These are phyloP conservation scores for Microctenopoma lineatum DNA, from an alignment of 2,797 vertebrate species.

Conservation along the genomic window DNA sequence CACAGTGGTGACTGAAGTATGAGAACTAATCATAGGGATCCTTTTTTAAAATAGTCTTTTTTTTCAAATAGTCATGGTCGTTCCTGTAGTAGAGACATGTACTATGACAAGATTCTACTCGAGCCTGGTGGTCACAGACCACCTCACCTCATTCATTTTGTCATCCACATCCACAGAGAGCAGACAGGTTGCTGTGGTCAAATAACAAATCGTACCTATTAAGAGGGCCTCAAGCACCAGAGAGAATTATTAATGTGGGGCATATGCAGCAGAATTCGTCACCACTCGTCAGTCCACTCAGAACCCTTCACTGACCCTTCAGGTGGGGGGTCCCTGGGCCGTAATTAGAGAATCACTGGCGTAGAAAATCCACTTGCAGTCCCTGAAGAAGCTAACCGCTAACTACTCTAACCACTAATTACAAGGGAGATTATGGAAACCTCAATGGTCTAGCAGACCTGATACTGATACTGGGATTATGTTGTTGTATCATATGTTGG, in stretches of 20 bases:
- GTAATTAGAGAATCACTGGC: conserved; percentile 41
- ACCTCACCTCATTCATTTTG: too few species aligned
- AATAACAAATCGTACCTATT: neutral
- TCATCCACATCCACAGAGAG: neutral
- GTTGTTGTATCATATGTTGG: conserved; percentile 57
- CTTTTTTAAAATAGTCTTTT: neutral
- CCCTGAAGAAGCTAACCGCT: conserved; percentile 69
- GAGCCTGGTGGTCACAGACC: neutral
- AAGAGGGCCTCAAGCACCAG: too few species aligned
- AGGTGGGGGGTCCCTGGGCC: conserved; percentile 43
- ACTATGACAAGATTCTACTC: neutral
- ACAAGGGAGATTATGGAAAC: conserved; percentile 60
- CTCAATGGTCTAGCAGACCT: conserved; percentile 49
- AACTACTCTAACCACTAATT: conserved; percentile 72
- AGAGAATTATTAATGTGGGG: neutral
- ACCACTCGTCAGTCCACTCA: conserved; percentile 6
- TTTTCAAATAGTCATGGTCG: neutral
- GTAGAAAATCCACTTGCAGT: conserved; percentile 71
- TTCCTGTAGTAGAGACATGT: neutral
- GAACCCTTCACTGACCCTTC: conserved; percentile 41
- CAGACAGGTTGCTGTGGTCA: neutral
- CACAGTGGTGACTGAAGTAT: neutral
- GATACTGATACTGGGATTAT: conserved; percentile 70
- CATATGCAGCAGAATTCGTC: neutral
- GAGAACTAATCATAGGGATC: neutral